Conservation (phyloP, 2,113 vertebrate genomes). For the Ceuthmochares aereus region DNA sequence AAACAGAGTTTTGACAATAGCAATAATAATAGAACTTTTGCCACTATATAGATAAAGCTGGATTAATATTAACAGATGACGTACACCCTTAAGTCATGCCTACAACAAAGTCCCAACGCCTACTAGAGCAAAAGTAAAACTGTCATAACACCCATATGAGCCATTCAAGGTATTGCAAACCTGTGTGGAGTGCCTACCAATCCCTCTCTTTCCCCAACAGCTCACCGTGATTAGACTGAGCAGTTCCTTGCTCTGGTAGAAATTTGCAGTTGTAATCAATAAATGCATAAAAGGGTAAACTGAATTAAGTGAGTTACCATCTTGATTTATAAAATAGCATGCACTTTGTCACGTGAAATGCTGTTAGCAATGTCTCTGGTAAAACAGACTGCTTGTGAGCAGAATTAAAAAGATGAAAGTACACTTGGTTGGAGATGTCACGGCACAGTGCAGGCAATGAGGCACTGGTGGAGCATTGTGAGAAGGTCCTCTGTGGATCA, state of each 20-base stretch:
- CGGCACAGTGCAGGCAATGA: fast-evolving
- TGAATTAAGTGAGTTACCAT: background rate
- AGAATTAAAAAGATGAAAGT: slow-evolving; percentile 31
- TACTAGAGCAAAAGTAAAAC: background rate
- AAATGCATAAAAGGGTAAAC: background rate
- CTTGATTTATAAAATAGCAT: background rate
- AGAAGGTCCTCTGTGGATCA: background rate
- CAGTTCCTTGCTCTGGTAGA: background rate
- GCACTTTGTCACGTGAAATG: background rate
- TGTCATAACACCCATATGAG: background rate
- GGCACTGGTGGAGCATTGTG: background rate
- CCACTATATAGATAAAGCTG: background rate
- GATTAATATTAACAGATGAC: background rate
- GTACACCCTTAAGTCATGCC: fast-evolving
- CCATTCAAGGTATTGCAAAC: background rate
- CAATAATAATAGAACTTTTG: background rate
- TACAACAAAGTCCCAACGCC: background rate
- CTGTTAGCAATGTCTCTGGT: background rate
- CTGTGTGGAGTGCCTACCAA: fast-evolving
- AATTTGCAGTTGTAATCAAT: slow-evolving; percentile 14
- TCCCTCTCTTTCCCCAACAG: background rate
- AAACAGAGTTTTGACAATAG: background rate
- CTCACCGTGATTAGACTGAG: background rate
- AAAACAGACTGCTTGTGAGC: background rate
- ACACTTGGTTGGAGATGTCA: background rate